Conservation (phyloP, 2,797 vertebrate species). For the Poecilia picta region DNA sequence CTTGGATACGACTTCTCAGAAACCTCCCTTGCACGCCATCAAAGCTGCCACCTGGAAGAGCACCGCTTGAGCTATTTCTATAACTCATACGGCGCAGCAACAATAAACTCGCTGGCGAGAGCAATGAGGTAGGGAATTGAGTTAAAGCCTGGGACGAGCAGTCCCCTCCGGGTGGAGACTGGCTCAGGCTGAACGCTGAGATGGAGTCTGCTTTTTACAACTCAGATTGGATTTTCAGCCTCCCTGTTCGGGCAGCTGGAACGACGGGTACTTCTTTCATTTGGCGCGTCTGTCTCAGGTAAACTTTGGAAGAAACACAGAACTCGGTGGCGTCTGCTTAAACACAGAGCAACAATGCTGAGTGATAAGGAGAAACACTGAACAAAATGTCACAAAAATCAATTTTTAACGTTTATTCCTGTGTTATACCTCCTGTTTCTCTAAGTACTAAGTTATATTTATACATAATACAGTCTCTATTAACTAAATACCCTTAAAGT, state of each 20-base stretch:
- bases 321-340: conserved; percentile 2
- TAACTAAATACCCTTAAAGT: neutral
- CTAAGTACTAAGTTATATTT: neutral
- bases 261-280: conserved; percentile 1
- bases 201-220: conserved; percentile 39
- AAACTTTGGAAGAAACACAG: neutral
- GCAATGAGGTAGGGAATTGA: conserved; percentile 51
- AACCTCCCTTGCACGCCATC: conserved; percentile 27
- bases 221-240: conserved; percentile 35
- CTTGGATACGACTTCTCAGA: conserved; percentile 35
- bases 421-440: neutral
- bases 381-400: neutral
- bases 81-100: conserved; percentile 51
- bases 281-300: conserved; percentile 13
- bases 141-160: conserved; percentile 49
- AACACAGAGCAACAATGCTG: neutral
- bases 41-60: conserved; percentile 29
- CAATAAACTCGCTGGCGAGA: conserved; percentile 51
- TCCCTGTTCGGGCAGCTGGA: conserved; percentile 7
- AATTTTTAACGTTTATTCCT: neutral
- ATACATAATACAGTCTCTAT: neutral
- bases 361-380: neutral
- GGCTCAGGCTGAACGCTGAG: conserved; percentile 29
- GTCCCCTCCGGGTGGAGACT: conserved; percentile 21
- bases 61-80: conserved; percentile 47